Conservation (phyloP, 2,113 vertebrate species). For the Spermophilus dauricus region DNA sequence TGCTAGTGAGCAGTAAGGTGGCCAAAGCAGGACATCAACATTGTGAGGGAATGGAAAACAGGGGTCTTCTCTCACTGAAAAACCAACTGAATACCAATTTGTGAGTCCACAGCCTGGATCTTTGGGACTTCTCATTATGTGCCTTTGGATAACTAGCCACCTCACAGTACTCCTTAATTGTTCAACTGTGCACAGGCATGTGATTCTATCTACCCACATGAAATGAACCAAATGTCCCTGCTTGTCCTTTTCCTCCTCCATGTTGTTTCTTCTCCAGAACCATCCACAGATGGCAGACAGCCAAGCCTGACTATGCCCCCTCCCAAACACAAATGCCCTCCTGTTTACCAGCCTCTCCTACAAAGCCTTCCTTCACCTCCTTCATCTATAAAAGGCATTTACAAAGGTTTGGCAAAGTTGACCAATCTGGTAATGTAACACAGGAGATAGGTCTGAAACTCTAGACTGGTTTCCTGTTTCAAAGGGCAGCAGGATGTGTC, state of each 20-base stretch:
- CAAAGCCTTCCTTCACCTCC: background rate
- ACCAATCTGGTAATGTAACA: constrained; percentile 30
- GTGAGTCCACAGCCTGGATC: background rate
- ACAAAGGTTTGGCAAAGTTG: constrained; percentile 21
- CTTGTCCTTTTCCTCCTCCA: background rate
- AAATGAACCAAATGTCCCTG: background rate
- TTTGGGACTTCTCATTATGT: background rate
- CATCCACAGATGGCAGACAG: background rate
- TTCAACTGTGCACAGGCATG: background rate
- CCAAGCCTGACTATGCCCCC: background rate
- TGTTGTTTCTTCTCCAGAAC: background rate
- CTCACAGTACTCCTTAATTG: background rate
- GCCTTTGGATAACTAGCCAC: background rate
- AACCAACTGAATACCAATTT: background rate
- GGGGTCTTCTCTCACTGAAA: background rate
- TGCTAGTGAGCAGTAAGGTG: constrained; percentile 9
- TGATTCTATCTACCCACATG: background rate
- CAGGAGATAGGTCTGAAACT: constrained; percentile 70
- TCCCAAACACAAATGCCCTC: background rate
- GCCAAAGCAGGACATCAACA: background rate
- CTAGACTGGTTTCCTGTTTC: constrained; percentile 73
- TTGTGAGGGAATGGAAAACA: background rate
- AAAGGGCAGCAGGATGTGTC: constrained; percentile 58
- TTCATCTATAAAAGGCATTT: background rate
- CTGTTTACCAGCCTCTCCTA: background rate